A percentile compares a stretch with the other conserved stretches of the same genome.
These are phyloP conservation scores for Pagetopsis macropterus DNA, from an alignment of 2,797 vertebrate species.

Conservation along the genomic window DNA sequence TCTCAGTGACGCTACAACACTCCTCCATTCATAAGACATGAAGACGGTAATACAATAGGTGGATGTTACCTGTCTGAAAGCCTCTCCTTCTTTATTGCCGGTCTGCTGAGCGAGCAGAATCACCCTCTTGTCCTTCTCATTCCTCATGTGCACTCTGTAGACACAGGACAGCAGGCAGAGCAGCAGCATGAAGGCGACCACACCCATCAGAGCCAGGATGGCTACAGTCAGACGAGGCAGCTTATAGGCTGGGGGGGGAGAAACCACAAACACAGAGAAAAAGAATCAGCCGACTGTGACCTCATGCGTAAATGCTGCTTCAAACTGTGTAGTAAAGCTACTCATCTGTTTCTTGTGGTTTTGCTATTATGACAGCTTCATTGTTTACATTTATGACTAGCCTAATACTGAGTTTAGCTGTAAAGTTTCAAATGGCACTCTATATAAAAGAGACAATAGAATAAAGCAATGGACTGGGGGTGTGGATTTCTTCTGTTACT, in stretches of 20 bases:
- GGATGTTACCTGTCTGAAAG: conserved; percentile 82
- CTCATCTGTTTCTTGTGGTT: neutral
- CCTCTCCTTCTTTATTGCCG: conserved; percentile 76
- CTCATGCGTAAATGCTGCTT: neutral
- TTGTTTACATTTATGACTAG: neutral
- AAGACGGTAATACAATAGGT: neutral
- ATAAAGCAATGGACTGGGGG: neutral
- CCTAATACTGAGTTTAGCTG: neutral
- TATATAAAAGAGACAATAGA: neutral
- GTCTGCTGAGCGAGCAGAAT: conserved; percentile 78
- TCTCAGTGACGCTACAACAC: neutral
- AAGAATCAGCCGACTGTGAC: conserved; percentile 5
- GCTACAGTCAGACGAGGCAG: conserved; percentile 72
- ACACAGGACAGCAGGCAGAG: conserved; percentile 81
- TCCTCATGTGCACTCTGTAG: conserved; percentile 76
- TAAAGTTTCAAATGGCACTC: neutral
- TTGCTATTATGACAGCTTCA: neutral
- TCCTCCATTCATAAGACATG: neutral
- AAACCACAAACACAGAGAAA: neutral
- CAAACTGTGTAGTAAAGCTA: neutral
- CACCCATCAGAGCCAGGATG: conserved; percentile 75
- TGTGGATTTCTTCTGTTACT: neutral
- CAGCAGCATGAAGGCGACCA: conserved; percentile 81
- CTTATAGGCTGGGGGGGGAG: conserved; percentile 69
- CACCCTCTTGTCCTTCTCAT: conserved; percentile 79